A percentile compares a stretch with the other conserved stretches of the same genome.
phyloP scores from a whole-genome alignment of 2,113 vertebrate genomes.

The Sciurus niger region DNA sequence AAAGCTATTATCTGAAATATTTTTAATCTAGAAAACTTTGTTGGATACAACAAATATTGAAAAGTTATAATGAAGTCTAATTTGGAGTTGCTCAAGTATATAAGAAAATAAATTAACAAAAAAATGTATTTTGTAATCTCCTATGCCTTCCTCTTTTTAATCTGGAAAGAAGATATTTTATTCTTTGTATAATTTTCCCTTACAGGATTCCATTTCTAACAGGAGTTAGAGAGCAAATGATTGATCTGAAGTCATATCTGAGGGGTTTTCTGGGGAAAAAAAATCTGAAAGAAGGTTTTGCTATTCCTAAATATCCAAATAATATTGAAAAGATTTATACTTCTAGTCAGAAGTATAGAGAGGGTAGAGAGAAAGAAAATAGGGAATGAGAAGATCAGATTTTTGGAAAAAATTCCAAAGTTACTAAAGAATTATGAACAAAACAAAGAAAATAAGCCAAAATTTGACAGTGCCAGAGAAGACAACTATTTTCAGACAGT shows the following conservation, averaged over 20 bases:
- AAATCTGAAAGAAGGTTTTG: not conserved
- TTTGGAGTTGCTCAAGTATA: not conserved
- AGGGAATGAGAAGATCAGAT: not conserved
- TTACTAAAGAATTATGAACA: not conserved
- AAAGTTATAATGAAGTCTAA: not conserved
- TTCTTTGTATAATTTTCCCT: not conserved
- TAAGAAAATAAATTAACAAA: not conserved
- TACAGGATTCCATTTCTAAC: not conserved
- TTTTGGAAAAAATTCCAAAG: conserved; percentile 1
- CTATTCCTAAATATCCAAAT: conserved; percentile 23
- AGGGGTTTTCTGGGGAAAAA: not conserved
- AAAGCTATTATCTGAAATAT: not conserved
- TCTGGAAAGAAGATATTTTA: not conserved
- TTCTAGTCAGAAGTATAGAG: not conserved
- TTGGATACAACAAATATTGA: not conserved
- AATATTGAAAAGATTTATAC: not conserved
- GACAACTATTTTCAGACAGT: not conserved
- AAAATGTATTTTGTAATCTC: not conserved
- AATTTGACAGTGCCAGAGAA: not conserved
- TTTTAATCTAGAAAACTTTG: conserved; percentile 46
- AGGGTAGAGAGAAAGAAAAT: not conserved
- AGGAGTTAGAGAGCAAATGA: not conserved
- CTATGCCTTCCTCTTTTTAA: not conserved
- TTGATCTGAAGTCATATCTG: not conserved
- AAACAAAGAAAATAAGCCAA: not conserved